Conservation (phyloP, 2,888 invertebrate genomes). For the Monoplex corrugatus region DNA sequence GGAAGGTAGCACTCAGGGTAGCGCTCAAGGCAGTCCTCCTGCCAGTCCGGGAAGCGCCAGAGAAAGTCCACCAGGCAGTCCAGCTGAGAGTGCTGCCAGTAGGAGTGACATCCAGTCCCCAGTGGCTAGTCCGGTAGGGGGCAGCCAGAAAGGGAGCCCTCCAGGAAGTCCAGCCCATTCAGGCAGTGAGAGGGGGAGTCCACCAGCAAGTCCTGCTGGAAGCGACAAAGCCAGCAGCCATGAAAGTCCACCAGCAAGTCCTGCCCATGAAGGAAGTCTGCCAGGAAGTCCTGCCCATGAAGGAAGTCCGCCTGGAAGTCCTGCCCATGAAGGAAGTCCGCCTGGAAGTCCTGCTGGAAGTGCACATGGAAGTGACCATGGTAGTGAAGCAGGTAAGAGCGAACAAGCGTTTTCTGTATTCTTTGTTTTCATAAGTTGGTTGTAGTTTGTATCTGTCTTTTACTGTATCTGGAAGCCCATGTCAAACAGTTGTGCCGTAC, state of each 20-base stretch:
- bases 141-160: slow-evolving; percentile 49
- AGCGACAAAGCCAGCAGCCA: slow-evolving; percentile 44
- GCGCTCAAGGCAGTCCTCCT: slow-evolving; percentile 52
- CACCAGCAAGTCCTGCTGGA: slow-evolving; percentile 45
- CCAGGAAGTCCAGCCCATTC: slow-evolving; percentile 41
- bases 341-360: slow-evolving; percentile 57
- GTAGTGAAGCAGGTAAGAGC: slow-evolving; percentile 56
- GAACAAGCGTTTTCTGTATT: background rate
- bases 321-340: background rate
- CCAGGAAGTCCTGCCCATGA: slow-evolving; percentile 54
- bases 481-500: too few species aligned
- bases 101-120: slow-evolving; percentile 50
- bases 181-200: slow-evolving; percentile 49
- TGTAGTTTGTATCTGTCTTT: too few species aligned
- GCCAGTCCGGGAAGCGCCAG: slow-evolving; percentile 57
- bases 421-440: too few species aligned
- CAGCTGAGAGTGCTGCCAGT: slow-evolving; percentile 50
- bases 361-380: slow-evolving; percentile 57
- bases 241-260: slow-evolving; percentile 27
- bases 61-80: slow-evolving; percentile 55
- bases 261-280: background rate
- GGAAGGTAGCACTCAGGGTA: slow-evolving; percentile 48
- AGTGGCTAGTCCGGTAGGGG: slow-evolving; percentile 46
- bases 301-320: background rate
- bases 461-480: too few species aligned